Conservation (phyloP, 2,888 invertebrate species). For the Sepiola atlantica region DNA sequence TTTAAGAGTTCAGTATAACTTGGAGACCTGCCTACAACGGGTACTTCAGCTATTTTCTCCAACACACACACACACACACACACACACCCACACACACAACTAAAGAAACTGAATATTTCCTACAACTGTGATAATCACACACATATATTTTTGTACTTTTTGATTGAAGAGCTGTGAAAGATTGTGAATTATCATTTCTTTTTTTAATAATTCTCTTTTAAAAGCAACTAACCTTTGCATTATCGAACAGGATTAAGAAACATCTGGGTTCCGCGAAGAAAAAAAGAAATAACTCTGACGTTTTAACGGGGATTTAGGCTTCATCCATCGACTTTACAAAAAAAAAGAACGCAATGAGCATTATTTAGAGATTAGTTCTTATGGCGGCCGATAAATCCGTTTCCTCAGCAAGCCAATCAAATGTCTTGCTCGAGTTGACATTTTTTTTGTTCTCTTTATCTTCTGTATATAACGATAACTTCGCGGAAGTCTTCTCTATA, state of each 20-base stretch:
- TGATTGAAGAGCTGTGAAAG: not conserved
- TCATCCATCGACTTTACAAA: conserved; percentile 11
- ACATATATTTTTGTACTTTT: not conserved
- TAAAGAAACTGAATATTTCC: not conserved
- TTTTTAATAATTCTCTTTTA: not conserved
- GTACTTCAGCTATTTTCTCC: no score
- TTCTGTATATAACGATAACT: not conserved
- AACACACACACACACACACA: no score
- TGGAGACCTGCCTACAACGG: no score
- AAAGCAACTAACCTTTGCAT: not conserved
- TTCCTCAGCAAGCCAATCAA: conserved; percentile 32
- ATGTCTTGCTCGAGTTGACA: conserved; percentile 32
- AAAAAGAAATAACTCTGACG: not conserved
- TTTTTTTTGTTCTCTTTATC: not conserved
- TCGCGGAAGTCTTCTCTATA: not conserved
- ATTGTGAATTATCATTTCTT: not conserved
- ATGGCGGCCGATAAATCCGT: conserved; percentile 7
- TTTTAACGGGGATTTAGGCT: conserved; percentile 32
- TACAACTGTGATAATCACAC: not conserved
- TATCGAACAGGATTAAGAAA: conserved; percentile 9
- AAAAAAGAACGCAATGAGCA: not conserved
- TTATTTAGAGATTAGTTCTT: conserved; percentile 1
- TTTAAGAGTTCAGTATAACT: no score
- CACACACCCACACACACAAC: no score
- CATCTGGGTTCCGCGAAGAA: not conserved